These are phyloP conservation scores for Campoletis sonorensis DNA, from an alignment of 1,140 invertebrate genomes.

Conservation along the genomic window DNA sequence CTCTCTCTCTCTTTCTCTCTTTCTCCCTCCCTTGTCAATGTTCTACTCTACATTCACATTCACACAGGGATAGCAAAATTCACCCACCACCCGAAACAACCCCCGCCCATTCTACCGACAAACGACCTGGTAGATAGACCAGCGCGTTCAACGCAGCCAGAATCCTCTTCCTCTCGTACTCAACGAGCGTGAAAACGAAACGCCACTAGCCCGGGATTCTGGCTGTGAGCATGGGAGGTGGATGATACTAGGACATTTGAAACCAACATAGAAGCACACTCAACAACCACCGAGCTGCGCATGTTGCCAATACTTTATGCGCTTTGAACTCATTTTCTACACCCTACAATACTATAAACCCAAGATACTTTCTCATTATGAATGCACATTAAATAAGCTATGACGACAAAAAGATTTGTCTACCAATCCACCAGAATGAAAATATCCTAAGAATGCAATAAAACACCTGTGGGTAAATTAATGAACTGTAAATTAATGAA, in stretches of 20 bases:
- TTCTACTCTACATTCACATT: conserved; percentile 16
- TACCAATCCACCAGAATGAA: too few relatives aligned
- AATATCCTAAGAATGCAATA: too few relatives aligned
- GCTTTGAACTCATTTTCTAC: neutral
- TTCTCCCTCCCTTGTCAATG: conserved; percentile 39
- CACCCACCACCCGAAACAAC: conserved; percentile 34
- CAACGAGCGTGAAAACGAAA: conserved; percentile 65
- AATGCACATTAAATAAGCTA: too few relatives aligned
- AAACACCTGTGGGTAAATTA: too few relatives aligned
- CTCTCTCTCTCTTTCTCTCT: conserved; percentile 35
- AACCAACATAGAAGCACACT: conserved; percentile 10
- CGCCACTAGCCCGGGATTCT: conserved; percentile 35
- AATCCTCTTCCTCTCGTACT: conserved; percentile 54
- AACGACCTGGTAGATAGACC: conserved; percentile 38
- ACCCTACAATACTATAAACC: neutral
- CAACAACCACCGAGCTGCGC: conserved; percentile 9
- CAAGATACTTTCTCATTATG: too few relatives aligned
- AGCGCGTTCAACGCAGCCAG: conserved; percentile 35
- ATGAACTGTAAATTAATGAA: too few relatives aligned
- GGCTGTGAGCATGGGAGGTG: neutral
- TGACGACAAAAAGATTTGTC: too few relatives aligned
- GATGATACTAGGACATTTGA: neutral
- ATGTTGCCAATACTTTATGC: conserved; percentile 24
- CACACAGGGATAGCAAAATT: conserved; percentile 28
- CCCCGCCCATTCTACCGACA: conserved; percentile 26